Percentiles rank a stretch among this genome's conserved stretches.
phyloP scores from a whole-genome alignment of 2,888 invertebrate genomes.

The Emmelina monodactyla region DNA sequence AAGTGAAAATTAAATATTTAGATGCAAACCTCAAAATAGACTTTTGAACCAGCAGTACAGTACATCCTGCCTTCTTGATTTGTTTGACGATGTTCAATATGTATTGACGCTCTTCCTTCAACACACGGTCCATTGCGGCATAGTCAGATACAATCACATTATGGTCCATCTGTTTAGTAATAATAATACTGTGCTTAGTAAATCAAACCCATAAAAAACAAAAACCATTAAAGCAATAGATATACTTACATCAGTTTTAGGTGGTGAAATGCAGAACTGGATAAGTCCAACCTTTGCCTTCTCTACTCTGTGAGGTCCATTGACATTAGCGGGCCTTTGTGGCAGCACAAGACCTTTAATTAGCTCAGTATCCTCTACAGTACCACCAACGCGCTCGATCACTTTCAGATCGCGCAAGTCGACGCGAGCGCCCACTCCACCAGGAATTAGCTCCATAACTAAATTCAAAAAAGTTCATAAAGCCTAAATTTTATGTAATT shows the following conservation, averaged over 20 bases:
- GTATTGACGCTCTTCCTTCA: conserved; percentile 97
- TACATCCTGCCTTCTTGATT: conserved; percentile 98
- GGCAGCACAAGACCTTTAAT: conserved; percentile 96
- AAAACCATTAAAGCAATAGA: neutral
- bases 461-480: conserved; percentile 13
- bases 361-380: conserved; percentile 96
- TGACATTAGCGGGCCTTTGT: conserved; percentile 86
- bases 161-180: conserved; percentile 82
- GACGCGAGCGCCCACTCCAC: conserved; percentile 75
- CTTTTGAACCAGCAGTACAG: conserved; percentile 90
- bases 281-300: conserved; percentile 99
- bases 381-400: conserved; percentile 96
- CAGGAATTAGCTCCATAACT: conserved; percentile 62
- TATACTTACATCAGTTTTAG: conserved; percentile 91
- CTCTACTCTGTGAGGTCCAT: conserved; percentile 92
- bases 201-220: neutral
- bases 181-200: neutral
- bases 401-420: conserved; percentile 96
- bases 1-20: no score
- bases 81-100: conserved; percentile 98
- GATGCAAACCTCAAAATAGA: conserved; percentile 82
- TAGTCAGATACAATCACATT: conserved; percentile 97
- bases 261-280: conserved; percentile 99
- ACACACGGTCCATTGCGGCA: conserved; percentile 98
- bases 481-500: neutral